Evolutionary conservation across 2,888 invertebrate species (phyloP), one percentile per base, ranked within the genome.

Genomic region (Lasius platythorax): DNA sequence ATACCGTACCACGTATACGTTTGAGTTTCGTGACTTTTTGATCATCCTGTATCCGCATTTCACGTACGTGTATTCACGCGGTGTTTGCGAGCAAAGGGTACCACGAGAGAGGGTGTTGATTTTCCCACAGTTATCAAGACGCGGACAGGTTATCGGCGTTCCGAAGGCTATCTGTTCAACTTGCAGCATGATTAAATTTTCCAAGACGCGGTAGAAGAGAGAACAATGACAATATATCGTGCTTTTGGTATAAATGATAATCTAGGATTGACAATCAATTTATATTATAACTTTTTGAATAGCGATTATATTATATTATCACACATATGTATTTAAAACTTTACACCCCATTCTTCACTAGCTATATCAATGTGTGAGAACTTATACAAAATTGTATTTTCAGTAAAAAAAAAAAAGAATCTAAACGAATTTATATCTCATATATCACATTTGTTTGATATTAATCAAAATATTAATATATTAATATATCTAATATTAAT

Each of bases 91-190:
- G 72, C 30, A 79, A 87, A 87, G 83, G 84, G 82, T 79, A 74
- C 67, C 72, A 33, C 28, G 53, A 76, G 84, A 76, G 84, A 87
- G 75, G 73, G 82, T 92, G 91, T 84, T 87, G 78, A 68, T 74
- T 88, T 93, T 92, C 92, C 91, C 93, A 93, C 93, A 90, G 89
- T 91, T 92, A 92, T 92, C 91, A 90, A 91, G 89, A 84, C 88
- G 82, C 88, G 82, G 86, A 87, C 86, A 87, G 64, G 66, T 86
- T 87, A 90, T 90, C 88, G 83, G 79, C 66, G 68, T 56, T 72
- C 63, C 28, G 81, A 83, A 78, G 72, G 66, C 81, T 68, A 73
- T 85, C 87, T 68, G 67, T 76, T 83, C 66, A 40, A 3, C 73
- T 70, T 46, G 53, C 63, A 37, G 63, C 68, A 56, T 40, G 56